phyloP scores from a whole-genome alignment of 2,113 vertebrate species.

The Pampusana beccarii region DNA sequence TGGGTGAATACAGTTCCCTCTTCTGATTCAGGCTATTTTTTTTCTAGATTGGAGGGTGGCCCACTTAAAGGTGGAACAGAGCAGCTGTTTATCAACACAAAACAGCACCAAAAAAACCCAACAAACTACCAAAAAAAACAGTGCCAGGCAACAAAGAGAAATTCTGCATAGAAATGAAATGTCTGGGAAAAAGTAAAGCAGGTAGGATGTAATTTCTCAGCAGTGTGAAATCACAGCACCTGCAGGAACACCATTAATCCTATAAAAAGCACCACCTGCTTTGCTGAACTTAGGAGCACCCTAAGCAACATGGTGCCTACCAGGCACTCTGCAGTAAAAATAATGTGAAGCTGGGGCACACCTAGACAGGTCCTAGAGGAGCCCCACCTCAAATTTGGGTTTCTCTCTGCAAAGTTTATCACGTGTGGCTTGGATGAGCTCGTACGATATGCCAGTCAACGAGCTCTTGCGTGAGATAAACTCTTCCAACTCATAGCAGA shows the following conservation, averaged over 20 bases:
- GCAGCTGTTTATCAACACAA: background rate
- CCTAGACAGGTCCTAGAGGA: background rate
- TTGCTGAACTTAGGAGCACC: background rate
- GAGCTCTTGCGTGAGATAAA: background rate
- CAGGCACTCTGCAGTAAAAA: background rate
- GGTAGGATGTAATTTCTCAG: background rate
- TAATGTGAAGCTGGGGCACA: background rate
- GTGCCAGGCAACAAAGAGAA: background rate
- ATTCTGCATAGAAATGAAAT: background rate
- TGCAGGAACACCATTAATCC: background rate
- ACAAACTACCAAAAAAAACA: background rate
- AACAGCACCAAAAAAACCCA: background rate
- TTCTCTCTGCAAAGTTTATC: background rate
- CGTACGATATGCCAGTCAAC: background rate
- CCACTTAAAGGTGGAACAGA: background rate
- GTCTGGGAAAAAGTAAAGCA: background rate
- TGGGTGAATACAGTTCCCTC: background rate
- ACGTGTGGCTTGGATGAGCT: background rate
- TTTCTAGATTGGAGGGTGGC: background rate
- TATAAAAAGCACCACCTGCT: background rate
- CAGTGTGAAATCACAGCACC: background rate
- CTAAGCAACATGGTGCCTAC: rapidly evolving
- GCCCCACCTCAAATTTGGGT: rapidly evolving
- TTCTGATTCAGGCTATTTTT: background rate
- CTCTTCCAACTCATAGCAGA: background rate